Evolutionary conservation across 2,113 vertebrate genomes (phyloP).

Genomic region (Chinchilla lanigera): DNA sequence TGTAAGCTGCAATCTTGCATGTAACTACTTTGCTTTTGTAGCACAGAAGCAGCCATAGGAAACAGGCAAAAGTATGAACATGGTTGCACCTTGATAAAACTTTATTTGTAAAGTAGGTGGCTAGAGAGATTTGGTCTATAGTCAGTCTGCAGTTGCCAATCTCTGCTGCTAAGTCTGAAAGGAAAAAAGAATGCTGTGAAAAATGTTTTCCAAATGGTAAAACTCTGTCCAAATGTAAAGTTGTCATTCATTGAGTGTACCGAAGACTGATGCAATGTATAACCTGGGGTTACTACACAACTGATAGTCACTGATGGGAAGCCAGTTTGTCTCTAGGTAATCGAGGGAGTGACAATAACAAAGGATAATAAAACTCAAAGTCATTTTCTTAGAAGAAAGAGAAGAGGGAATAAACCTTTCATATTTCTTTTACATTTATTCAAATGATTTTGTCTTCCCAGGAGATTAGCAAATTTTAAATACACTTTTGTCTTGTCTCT

Average conservation of each 20-base stretch:
- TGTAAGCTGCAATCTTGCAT: background rate
- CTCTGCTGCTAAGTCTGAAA: background rate
- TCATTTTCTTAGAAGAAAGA: constrained; percentile 53
- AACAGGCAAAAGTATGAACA: background rate
- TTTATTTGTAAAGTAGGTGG: background rate
- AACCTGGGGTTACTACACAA: constrained; percentile 12
- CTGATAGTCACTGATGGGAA: constrained; percentile 25
- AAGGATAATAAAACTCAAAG: constrained; percentile 26
- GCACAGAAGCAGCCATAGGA: background rate
- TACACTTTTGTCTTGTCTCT: constrained; percentile 58
- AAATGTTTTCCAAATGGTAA: constrained; percentile 31
- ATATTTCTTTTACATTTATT: constrained; percentile 49
- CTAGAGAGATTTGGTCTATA: background rate
- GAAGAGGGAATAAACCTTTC: constrained; percentile 5
- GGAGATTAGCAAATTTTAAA: constrained; percentile 67
- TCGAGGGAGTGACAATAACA: background rate
- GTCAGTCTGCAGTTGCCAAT: background rate
- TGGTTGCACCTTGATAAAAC: background rate
- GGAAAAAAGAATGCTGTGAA: constrained; percentile 8
- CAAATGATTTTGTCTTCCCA: constrained; percentile 58
- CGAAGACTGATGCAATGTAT: background rate
- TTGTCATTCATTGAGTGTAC: background rate
- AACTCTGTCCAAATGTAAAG: background rate
- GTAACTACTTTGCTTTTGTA: background rate
- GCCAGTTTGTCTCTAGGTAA: constrained; percentile 8